Percentiles rank a stretch among this genome's conserved stretches.
These are phyloP conservation scores for Cotesia glomerata DNA, from an alignment of 1,140 invertebrate genomes.

Conservation along the genomic window DNA sequence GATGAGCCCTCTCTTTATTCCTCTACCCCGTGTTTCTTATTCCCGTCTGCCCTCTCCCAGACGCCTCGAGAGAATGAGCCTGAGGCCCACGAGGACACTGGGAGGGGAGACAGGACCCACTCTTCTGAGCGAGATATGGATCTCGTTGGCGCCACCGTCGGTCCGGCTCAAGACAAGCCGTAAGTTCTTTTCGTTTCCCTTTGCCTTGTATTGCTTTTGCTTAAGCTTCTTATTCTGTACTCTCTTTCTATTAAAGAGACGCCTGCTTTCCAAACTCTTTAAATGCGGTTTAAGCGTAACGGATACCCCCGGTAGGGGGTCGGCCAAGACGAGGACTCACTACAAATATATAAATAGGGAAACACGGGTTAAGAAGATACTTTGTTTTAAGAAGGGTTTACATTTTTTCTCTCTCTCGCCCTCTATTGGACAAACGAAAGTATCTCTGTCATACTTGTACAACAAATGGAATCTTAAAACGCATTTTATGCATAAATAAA, in stretches of 20 bases:
- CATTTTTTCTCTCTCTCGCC: too few species aligned
- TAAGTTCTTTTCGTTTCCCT: constrained; percentile 28
- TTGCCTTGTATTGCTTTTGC: too few species aligned
- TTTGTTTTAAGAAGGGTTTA: too few species aligned
- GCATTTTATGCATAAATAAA: too few species aligned
- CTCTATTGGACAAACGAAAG: too few species aligned
- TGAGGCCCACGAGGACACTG: not conserved
- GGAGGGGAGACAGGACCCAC: constrained; percentile 26
- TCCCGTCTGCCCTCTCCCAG: not conserved
- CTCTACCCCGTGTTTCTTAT: constrained; percentile 12
- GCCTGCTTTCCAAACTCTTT: constrained; percentile 34
- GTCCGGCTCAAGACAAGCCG: constrained; percentile 12
- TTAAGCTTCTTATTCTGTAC: not conserved
- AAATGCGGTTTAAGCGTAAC: constrained; percentile 56
- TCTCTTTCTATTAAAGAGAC: not conserved
- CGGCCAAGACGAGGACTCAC: not conserved
- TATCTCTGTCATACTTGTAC: too few species aligned
- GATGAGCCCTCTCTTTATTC: constrained; percentile 45
- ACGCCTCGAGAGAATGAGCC: not conserved
- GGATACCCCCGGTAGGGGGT: constrained; percentile 51
- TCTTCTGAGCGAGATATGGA: constrained; percentile 48
- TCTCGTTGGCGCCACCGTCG: constrained; percentile 57
- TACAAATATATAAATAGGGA: not conserved
- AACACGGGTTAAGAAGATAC: not conserved
- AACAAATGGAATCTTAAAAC: too few species aligned